These are phyloP conservation scores for Crocallis elinguaria DNA, from an alignment of 2,888 invertebrate genomes.

Conservation along the genomic window DNA sequence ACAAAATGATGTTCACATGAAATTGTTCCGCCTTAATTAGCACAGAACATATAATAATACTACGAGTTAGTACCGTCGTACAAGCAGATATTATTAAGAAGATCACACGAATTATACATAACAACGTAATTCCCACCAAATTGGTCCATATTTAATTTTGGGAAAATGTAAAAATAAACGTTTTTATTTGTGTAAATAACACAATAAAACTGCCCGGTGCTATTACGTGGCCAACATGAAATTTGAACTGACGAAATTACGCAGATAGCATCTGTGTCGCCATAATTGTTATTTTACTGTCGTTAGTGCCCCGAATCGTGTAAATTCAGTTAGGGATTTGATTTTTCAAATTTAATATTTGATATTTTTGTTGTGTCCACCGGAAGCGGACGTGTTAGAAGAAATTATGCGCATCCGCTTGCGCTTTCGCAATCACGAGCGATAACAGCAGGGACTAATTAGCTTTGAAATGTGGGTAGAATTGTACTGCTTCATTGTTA, in stretches of 20 bases:
- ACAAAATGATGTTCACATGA: no score
- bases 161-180: conserved; percentile 85
- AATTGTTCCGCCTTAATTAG: conserved; percentile 23
- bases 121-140: conserved; percentile 74
- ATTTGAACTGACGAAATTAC: conserved; percentile 77
- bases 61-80: conserved; percentile 16
- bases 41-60: no score
- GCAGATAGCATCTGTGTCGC: conserved; percentile 78
- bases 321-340: conserved; percentile 81
- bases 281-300: conserved; percentile 81
- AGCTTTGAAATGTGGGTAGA: conserved; percentile 51
- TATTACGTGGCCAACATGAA: conserved; percentile 69
- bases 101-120: conserved; percentile 68
- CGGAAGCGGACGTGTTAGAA: conserved; percentile 80
- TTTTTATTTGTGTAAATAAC: conserved; percentile 85
- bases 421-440: conserved; percentile 66
- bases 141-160: conserved; percentile 84
- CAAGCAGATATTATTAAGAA: conserved; percentile 35
- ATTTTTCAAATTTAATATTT: conserved; percentile 77
- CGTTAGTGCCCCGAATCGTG: conserved; percentile 79
- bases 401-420: conserved; percentile 79
- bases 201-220: conserved; percentile 78
- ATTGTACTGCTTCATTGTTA: conserved; percentile 32
- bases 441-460: conserved; percentile 66
- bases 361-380: conserved; percentile 63